phyloP scores from a whole-genome alignment of 2,113 vertebrate species.

The Mesitornis unicolor region DNA sequence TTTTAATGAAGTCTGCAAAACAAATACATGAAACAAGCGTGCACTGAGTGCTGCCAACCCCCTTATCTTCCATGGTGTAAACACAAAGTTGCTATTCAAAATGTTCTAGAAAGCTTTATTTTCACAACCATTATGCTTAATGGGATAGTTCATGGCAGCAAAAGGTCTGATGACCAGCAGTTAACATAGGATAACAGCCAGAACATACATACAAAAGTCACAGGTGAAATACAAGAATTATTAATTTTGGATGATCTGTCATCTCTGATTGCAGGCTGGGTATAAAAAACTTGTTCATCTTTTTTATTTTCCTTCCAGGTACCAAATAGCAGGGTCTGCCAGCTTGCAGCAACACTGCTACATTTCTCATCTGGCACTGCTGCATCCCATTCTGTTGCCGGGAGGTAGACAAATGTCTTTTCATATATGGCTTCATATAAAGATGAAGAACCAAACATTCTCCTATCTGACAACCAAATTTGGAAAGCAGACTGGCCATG shows the following conservation, averaged over 20 bases:
- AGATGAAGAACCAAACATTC: not conserved
- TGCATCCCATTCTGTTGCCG: not conserved
- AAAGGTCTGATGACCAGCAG: not conserved
- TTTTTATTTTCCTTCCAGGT: not conserved
- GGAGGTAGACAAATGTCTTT: not conserved
- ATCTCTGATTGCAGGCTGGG: not conserved
- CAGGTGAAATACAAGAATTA: not conserved
- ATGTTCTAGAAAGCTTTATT: not conserved
- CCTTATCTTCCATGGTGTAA: not conserved
- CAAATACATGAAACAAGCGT: not conserved
- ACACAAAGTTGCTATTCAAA: not conserved
- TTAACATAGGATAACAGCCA: not conserved
- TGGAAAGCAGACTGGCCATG: not conserved
- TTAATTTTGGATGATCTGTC: not conserved
- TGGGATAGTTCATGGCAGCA: not conserved
- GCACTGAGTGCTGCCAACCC: not conserved
- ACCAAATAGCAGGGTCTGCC: not conserved
- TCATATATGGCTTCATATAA: not conserved
- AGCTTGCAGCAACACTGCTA: not conserved
- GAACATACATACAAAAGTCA: not conserved
- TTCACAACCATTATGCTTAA: not conserved
- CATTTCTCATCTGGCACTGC: not conserved
- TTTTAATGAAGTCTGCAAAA: not conserved
- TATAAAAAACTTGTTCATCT: not conserved
- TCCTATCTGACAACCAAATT: not conserved